phyloP scores from a whole-genome alignment of 35 echinoderm and acorn worm genomes.

The Nesometra sesokonis region DNA sequence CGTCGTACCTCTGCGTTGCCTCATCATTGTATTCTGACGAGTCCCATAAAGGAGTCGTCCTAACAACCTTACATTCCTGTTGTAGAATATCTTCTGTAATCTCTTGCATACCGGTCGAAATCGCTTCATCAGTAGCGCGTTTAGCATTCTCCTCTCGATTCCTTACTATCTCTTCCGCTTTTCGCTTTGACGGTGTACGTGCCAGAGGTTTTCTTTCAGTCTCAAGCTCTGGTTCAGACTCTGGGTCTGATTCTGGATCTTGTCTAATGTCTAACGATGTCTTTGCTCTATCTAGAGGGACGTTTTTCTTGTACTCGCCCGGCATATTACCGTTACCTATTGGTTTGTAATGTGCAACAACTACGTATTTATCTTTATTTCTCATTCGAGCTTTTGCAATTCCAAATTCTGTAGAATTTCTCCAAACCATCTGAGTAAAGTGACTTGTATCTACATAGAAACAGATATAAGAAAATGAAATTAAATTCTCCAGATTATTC shows the following conservation, averaged over 20 bases:
- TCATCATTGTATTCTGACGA: neutral
- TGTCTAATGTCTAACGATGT: neutral
- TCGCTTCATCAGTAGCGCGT: neutral
- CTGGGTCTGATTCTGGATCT: neutral
- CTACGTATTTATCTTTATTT: slow-evolving; percentile 48
- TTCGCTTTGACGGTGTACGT: neutral
- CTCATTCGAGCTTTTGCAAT: slow-evolving; percentile 52
- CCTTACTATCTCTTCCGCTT: neutral
- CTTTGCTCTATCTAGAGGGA: neutral
- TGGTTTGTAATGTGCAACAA: slow-evolving; percentile 70
- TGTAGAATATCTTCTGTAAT: neutral
- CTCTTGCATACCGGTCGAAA: too few relatives aligned
- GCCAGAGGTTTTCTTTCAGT: neutral
- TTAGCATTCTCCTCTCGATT: neutral
- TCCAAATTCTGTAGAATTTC: slow-evolving; percentile 55
- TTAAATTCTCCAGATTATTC: too few relatives aligned
- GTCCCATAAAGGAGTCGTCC: too few relatives aligned
- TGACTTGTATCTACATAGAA: slow-evolving; percentile 57
- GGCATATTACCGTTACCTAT: slow-evolving; percentile 59
- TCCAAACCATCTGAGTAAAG: slow-evolving; percentile 98
- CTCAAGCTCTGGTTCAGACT: neutral
- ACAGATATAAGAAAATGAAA: neutral
- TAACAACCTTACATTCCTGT: neutral
- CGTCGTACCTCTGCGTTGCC: neutral
- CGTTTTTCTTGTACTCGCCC: slow-evolving; percentile 80